Evolutionary conservation across 2,113 vertebrate genomes (phyloP).

Genomic region (Irena cyanogastra): DNA sequence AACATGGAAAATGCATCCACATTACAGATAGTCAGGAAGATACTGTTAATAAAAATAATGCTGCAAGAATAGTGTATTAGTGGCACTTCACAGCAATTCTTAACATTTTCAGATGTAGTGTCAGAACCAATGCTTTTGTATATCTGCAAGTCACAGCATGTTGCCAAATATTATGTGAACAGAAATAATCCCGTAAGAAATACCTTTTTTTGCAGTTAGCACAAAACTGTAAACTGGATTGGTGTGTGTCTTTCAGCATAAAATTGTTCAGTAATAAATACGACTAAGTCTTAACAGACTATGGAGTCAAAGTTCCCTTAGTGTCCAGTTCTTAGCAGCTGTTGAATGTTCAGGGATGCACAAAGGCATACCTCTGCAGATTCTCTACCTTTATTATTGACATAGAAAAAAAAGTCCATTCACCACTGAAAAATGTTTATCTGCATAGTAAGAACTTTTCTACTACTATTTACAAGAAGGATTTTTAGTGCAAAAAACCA

Average conservation of each 20-base stretch:
- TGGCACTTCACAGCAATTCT: slow-evolving; percentile 60
- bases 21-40: slow-evolving; percentile 20
- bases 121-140: not conserved
- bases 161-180: slow-evolving; percentile 30
- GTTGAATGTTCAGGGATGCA: slow-evolving; percentile 72
- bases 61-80: slow-evolving; percentile 39
- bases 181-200: slow-evolving; percentile 34
- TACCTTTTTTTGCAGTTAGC: slow-evolving; percentile 39
- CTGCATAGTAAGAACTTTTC: slow-evolving; percentile 82
- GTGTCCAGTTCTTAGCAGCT: slow-evolving; percentile 75
- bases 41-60: slow-evolving; percentile 41
- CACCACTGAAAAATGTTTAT: slow-evolving; percentile 73
- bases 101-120: slow-evolving; percentile 59
- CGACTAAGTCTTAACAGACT: slow-evolving; percentile 60
- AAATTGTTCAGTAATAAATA: slow-evolving; percentile 76
- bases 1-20: not conserved
- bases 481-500: slow-evolving; percentile 80
- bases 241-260: slow-evolving; percentile 68
- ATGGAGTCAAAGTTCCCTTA: slow-evolving; percentile 65
- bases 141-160: slow-evolving; percentile 40
- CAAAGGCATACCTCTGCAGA: slow-evolving; percentile 79
- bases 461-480: slow-evolving; percentile 77
- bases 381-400: slow-evolving; percentile 73
- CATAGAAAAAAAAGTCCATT: slow-evolving; percentile 70
- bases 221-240: slow-evolving; percentile 60